Conservation (phyloP, 2,113 vertebrate species). For the Acrocephalus arundinaceus region DNA sequence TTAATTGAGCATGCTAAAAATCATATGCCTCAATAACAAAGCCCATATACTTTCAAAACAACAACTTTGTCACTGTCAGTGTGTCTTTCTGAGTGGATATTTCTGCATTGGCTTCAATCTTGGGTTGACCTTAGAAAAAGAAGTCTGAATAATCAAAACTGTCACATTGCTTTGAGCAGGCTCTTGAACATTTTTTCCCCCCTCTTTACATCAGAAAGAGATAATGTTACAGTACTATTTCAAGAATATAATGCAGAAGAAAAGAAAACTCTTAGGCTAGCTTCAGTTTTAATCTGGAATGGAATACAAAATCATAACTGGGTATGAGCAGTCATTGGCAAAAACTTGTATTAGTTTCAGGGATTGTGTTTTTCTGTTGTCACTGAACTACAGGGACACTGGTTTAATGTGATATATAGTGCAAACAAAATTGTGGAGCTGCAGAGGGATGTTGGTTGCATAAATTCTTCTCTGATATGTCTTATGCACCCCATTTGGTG, state of each 20-base stretch:
- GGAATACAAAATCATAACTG: not conserved
- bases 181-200: not conserved
- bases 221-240: not conserved
- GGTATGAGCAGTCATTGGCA: not conserved
- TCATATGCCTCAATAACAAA: not conserved
- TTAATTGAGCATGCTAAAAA: not conserved
- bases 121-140: not conserved
- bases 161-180: not conserved
- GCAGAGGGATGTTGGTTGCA: not conserved
- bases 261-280: not conserved
- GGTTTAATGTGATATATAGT: conserved; percentile 21
- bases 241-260: not conserved
- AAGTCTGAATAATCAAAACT: not conserved
- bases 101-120: not conserved
- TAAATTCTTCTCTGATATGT: conserved; percentile 23
- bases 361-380: conserved; percentile 37
- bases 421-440: not conserved
- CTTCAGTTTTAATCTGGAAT: not conserved
- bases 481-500: not conserved
- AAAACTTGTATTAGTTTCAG: conserved; percentile 22
- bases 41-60: not conserved
- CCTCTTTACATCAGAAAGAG: not conserved
- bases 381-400: not conserved
- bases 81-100: not conserved
- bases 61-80: not conserved